These are phyloP conservation scores for Catagonus wagneri DNA, from an alignment of 2,113 vertebrate genomes.

Conservation along the genomic window DNA sequence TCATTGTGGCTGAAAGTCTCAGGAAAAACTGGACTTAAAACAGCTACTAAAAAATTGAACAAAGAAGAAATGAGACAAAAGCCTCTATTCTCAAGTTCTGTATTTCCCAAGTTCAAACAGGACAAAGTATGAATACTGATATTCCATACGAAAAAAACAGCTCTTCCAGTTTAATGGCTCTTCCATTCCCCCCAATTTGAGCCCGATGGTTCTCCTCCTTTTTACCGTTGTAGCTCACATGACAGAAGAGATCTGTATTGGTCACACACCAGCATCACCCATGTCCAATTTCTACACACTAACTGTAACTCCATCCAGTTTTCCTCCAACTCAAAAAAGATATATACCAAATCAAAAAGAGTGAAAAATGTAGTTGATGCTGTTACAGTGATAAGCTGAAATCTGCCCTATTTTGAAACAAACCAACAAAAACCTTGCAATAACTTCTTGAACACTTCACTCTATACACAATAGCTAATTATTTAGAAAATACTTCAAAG, in stretches of 20 bases:
- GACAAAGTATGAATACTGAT: neutral
- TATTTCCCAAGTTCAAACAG: neutral
- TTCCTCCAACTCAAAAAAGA: conserved; percentile 47
- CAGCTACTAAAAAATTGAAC: neutral
- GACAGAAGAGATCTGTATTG: neutral
- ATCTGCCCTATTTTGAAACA: neutral
- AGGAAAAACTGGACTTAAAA: neutral
- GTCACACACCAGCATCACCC: neutral
- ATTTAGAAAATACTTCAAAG: conserved; percentile 36
- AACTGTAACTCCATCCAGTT: neutral
- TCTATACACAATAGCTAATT: neutral
- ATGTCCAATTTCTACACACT: neutral
- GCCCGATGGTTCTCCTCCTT: neutral
- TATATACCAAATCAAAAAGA: neutral
- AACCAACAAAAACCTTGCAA: neutral
- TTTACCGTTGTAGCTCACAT: neutral
- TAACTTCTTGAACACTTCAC: conserved; percentile 31
- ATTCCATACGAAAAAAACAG: conserved; percentile 23
- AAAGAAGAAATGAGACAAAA: neutral
- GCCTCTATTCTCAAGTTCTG: neutral
- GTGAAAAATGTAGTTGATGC: neutral
- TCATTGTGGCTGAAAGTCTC: neutral
- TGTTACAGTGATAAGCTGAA: neutral
- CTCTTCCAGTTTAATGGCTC: neutral
- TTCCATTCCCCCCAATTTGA: neutral